Conservation (phyloP, 2,888 invertebrate species). For the Harmothoe impar region DNA sequence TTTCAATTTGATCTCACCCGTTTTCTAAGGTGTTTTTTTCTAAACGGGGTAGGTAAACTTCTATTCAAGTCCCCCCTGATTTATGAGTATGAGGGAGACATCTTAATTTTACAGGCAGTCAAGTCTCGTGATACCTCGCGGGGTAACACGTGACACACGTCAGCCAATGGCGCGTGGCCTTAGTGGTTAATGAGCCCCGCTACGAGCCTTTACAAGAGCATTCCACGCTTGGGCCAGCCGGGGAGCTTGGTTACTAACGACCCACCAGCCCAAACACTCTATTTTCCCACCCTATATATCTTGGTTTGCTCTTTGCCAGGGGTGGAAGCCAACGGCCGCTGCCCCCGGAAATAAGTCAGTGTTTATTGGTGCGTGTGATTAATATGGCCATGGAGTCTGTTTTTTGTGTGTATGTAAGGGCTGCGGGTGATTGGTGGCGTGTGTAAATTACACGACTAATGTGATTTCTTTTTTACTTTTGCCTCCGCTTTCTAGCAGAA, state of each 20-base stretch:
- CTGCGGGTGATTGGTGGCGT: neutral
- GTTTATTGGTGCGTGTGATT: slow-evolving; percentile 50
- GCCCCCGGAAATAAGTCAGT: slow-evolving; percentile 54
- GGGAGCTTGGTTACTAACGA: slow-evolving; percentile 47
- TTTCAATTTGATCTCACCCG: too few species aligned
- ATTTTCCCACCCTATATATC: slow-evolving; percentile 61
- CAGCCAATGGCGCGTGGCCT: slow-evolving; percentile 60
- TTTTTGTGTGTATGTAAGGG: neutral
- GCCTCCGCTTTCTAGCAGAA: neutral
- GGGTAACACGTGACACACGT: slow-evolving; percentile 28
- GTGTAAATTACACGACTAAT: slow-evolving; percentile 46
- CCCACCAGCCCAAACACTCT: slow-evolving; percentile 52
- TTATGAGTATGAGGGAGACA: neutral
- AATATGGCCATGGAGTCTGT: neutral
- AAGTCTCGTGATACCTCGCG: neutral
- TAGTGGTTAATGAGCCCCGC: slow-evolving; percentile 37
- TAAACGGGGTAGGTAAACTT: too few species aligned
- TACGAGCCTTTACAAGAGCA: slow-evolving; percentile 43
- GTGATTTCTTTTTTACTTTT: slow-evolving; percentile 16
- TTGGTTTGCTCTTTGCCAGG: slow-evolving; percentile 35
- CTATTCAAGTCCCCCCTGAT: neutral
- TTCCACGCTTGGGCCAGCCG: slow-evolving; percentile 29
- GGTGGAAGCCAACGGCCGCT: slow-evolving; percentile 6
- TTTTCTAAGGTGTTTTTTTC: too few species aligned
- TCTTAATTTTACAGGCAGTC: slow-evolving; percentile 47